These are phyloP conservation scores for Myzus persicae DNA, from an alignment of 1,140 invertebrate genomes.

Conservation along the genomic window DNA sequence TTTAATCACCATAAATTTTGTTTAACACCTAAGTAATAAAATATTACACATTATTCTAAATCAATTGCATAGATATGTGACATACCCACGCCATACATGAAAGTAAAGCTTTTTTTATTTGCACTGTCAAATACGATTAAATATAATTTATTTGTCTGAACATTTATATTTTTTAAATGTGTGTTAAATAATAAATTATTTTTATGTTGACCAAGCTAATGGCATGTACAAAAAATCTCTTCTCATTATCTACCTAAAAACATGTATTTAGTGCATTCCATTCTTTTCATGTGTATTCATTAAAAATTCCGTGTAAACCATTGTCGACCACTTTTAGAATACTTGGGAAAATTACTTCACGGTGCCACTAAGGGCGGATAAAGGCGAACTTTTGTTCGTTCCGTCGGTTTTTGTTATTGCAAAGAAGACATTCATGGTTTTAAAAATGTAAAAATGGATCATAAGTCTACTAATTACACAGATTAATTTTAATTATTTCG, in stretches of 20 bases:
- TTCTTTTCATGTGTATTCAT: not conserved
- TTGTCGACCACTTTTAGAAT: not conserved
- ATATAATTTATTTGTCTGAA: constrained; percentile 4
- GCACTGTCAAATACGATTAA: not conserved
- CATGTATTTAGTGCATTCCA: not conserved
- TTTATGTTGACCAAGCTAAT: not conserved
- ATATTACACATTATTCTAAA: too few species aligned
- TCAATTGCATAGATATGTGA: not conserved
- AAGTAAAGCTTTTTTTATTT: not conserved
- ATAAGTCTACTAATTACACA: not conserved
- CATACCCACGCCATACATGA: not conserved
- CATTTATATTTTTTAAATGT: not conserved
- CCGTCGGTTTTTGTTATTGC: not conserved
- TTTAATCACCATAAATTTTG: too few species aligned
- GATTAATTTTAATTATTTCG: not conserved
- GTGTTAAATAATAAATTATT: too few species aligned
- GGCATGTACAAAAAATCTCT: not conserved
- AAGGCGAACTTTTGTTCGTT: not conserved
- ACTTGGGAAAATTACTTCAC: not conserved
- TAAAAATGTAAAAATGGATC: not conserved
- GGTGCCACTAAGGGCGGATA: not conserved
- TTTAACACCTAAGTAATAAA: too few species aligned
- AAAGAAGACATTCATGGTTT: not conserved
- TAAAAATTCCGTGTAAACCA: constrained; percentile 24
- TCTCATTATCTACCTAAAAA: constrained; percentile 29